Base-by-base conservation (phyloP, 2,113 vertebrate genomes). In the Poicephalus gulielmi region DNA sequence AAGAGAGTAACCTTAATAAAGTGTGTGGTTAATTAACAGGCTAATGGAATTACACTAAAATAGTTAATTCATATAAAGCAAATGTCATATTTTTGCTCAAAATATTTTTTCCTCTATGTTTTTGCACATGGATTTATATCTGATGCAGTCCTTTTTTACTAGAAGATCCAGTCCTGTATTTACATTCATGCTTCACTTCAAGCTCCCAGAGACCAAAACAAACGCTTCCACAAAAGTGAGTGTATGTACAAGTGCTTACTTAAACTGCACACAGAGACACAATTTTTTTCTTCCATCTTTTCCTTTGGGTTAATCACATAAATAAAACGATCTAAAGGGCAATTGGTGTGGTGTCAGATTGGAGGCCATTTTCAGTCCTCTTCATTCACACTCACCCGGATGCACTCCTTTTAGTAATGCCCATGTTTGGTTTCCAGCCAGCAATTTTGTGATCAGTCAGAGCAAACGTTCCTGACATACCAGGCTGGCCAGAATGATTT, bases 1-100 rank as follows among this genome's bases (percentile, higher is more conserved):
- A 77, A 83, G 80, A 91, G 79, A 87, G 41, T 84, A 92, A 94
- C 88, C 90, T 95, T 92, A 84, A 62, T 88, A 24, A 92, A 93
- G 52, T 24, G 35, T 85, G n/a, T 88, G 64, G 41, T 59, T 97
- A 96, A 87, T 93, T 82, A 91, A 33, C 70, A 94, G 27, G 14
- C 83, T 84, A 85, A 73, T 85, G 35, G 47, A 75, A 52, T 92
- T 69, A 35, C 7, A 25, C 35, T 55, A 63, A 86, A 93, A 87
- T 49, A 67, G 74, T 74, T 60, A 76, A 85, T 90, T 76, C 49
- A 55, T 53, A 16, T n/a, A 53, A 86, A 80, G 20, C 2, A 7
- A 52, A 62, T 75, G 76, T 39, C 39, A 5, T 73, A 11, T 39
- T 57, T 90, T 53, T 16, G 0, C 39, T 73, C 33, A 19, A 55